Base-by-base conservation (phyloP, 92 coral and sea anemone species). In the Siderastrea siderea region DNA sequence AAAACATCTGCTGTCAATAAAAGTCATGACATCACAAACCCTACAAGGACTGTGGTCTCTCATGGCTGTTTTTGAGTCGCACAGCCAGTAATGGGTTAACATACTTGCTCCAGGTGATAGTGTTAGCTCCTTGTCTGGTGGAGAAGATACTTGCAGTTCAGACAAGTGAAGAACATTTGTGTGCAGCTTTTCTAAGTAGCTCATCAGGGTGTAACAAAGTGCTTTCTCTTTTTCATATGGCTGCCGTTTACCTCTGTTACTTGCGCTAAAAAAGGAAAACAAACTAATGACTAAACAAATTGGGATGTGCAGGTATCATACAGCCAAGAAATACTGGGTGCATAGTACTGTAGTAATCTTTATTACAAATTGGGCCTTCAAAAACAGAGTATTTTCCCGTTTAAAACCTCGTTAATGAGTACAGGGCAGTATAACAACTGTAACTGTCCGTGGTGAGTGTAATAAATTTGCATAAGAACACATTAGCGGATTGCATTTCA, bases 181-280 rank as follows among this genome's bases (percentile, higher is more conserved):
- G 14, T 78, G 91, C 60, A 91, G 77, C 69, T 90, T 88, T 69
- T 97, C 96, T 84, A 97, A 69, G 81, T 87, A 91, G 51, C 74
- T 73, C 3, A 92, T 81, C 50, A 97, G 84, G 17, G 86, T 90
- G 70, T 75, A 94, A 74, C 98, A 97, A 16, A 91, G 70, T 6
- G 60, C 78, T 43, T 84, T 50, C 78, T 95, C 95, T 47, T 72
- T 94, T 81, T 96, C 93, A 61, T 81, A 86, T 6, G 88, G 88
- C 47, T 86, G 47, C n/a, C 70, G 72, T 45, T 49, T 75, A n/a
- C 67, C 69, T 59, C 90, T 86, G 26, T 78, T 87, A 47, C 86
- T 87, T 67, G 57, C 77, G 14, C 96, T 96, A 81, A 16, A 74
- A 14, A 2, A 52, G 16, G 65, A 67, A n/a, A 48, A 80, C 11